These are phyloP conservation scores for Panopea generosa DNA, from an alignment of 2,888 invertebrate species.

Conservation along the genomic window DNA sequence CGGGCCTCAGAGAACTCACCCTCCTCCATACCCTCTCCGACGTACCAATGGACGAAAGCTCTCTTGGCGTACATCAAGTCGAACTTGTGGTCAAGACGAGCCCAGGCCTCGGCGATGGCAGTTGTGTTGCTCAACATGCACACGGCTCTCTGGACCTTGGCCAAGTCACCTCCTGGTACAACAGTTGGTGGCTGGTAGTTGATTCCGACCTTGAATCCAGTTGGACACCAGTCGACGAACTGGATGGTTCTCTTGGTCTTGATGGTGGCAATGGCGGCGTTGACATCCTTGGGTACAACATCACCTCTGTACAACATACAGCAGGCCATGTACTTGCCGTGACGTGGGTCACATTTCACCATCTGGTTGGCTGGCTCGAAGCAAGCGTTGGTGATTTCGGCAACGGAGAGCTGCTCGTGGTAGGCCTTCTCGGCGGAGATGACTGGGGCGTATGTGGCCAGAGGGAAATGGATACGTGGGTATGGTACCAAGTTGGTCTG, in stretches of 20 bases:
- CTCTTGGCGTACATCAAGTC: slow-evolving; percentile 74
- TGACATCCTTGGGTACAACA: slow-evolving; percentile 76
- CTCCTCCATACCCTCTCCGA: slow-evolving; percentile 75
- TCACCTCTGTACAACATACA: slow-evolving; percentile 98
- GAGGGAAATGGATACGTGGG: slow-evolving; percentile 92
- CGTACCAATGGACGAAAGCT: slow-evolving; percentile 73
- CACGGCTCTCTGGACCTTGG: slow-evolving; percentile 88
- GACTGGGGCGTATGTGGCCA: slow-evolving; percentile 94
- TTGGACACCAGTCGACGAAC: slow-evolving; percentile 83
- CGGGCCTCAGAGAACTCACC: slow-evolving; percentile 77
- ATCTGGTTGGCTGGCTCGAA: slow-evolving; percentile 94
- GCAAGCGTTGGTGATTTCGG: slow-evolving; percentile 89
- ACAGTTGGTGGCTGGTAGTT: slow-evolving; percentile 93
- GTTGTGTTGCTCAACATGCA: slow-evolving; percentile 96
- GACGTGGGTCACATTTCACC: slow-evolving; percentile 90
- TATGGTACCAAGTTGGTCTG: slow-evolving; percentile 85
- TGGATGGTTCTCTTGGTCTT: slow-evolving; percentile 83
- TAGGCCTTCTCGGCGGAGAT: slow-evolving; percentile 97
- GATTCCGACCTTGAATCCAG: slow-evolving; percentile 88
- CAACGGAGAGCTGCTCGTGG: slow-evolving; percentile 89
- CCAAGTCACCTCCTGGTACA: slow-evolving; percentile 85
- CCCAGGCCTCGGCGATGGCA: slow-evolving; percentile 96
- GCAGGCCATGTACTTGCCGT: slow-evolving; percentile 92
- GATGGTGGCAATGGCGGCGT: slow-evolving; percentile 82
- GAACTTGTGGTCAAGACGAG: slow-evolving; percentile 87